Evolutionary conservation across 2,888 invertebrate species (phyloP).

Genomic region (Pammene fasciana): DNA sequence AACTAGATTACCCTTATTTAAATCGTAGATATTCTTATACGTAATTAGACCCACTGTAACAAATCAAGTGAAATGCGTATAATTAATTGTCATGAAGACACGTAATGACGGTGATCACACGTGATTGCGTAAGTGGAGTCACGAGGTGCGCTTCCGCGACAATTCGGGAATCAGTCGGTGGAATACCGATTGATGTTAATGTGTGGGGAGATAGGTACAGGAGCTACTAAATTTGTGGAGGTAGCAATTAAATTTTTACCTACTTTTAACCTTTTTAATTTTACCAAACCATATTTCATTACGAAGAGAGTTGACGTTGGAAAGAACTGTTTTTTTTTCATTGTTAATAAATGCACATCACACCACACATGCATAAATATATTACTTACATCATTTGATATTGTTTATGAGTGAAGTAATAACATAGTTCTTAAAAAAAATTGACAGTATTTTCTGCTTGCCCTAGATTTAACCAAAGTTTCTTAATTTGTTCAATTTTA

Average conservation of each 20-base stretch:
- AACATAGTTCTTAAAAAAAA: no score
- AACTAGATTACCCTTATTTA: not conserved
- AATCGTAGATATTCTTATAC: not conserved
- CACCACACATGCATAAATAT: no score
- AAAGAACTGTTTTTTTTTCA: no score
- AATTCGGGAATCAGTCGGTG: constrained; percentile 26
- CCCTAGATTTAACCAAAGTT: no score
- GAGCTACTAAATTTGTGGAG: constrained; percentile 24
- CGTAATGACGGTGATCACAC: constrained; percentile 27
- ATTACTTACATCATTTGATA: no score
- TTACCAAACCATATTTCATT: no score
- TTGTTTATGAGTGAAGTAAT: no score
- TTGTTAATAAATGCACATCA: no score
- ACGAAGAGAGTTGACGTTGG: no score
- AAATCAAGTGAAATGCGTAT: constrained; percentile 14
- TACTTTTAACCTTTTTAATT: no score
- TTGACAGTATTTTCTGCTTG: no score
- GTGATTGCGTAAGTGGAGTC: constrained; percentile 15
- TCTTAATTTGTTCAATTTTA: no score
- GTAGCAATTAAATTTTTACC: not conserved
- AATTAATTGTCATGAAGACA: constrained; percentile 49
- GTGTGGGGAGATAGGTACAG: constrained; percentile 54
- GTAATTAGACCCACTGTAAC: constrained; percentile 15
- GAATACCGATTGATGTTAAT: constrained; percentile 62
- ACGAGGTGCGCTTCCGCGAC: constrained; percentile 9